Conservation (phyloP, 2,888 invertebrate species). For the Eupsilia transversa region DNA sequence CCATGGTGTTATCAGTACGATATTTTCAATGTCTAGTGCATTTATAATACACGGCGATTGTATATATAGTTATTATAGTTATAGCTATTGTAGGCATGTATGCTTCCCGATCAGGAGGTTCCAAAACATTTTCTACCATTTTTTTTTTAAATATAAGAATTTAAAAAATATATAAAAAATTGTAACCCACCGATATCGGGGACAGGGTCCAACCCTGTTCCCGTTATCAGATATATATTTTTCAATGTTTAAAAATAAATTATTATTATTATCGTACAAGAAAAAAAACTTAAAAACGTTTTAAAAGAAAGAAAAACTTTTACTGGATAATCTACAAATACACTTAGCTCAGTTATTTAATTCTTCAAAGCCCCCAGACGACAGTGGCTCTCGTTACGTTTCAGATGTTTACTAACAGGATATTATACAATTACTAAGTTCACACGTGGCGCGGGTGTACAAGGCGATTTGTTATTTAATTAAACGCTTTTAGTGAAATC, state of each 20-base stretch:
- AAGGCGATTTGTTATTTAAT: slow-evolving; percentile 14
- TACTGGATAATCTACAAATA: background rate
- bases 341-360: slow-evolving; percentile 10
- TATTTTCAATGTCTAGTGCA: background rate
- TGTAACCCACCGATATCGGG: no score
- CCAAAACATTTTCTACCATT: background rate
- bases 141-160: no score
- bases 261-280: no score
- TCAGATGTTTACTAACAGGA: slow-evolving; percentile 3
- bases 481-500: background rate
- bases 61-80: no score
- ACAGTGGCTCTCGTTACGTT: slow-evolving; percentile 7
- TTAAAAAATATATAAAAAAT: no score
- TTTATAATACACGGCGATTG: background rate
- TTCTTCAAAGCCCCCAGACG: slow-evolving; percentile 6
- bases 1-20: slow-evolving; percentile 26
- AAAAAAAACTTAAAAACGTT: background rate
- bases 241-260: no score
- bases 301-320: background rate
- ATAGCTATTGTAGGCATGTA: no score
- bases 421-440: background rate
- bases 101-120: background rate
- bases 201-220: no score
- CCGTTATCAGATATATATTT: no score
- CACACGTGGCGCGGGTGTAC: slow-evolving; percentile 15